Evolutionary conservation across 2,113 vertebrate species (phyloP), one percentile per base, ranked within the genome.

Genomic region (Paramisgurnus dabryanus): DNA sequence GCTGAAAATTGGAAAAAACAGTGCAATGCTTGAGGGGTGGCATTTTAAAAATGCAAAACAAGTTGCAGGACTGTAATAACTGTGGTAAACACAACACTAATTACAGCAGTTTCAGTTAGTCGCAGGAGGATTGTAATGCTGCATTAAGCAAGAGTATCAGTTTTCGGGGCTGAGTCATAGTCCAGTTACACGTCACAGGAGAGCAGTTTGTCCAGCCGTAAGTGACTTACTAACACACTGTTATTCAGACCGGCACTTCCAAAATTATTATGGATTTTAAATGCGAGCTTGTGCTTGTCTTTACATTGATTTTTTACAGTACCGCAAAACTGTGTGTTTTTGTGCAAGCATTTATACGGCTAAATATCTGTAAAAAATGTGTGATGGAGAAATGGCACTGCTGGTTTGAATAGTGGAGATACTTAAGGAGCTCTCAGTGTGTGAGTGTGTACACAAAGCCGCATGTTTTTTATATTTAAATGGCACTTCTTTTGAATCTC

Each of bases 201-300:
- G 11, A 41, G 50, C 53, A 73, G 39, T 58, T 34, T 34, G 53
- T 40, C 53, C 34, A 73, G n/a, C n/a, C 9, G 13, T 18, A 72
- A 60, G 43, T 73, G 55, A 57, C 13, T 73, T n/a, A 11, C 15
- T 74, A 18, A 47, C 45, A 74, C 9, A 4, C n/a, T 53, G 50
- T 53, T 12, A 53, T 13, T 53, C 50, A 15, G 50, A 27, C 6
- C n/a, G 45, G 4, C 5, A 1, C 13, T 50, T n/a, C 3, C 6
- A 65, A 15, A 50, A 34, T 65, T 6, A 76, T 76, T 39, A 40
- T 74, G 7, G 57, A 74, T 74, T 76, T 76, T 63, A 40, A n/a
- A 65, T 50, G 60, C 27, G 0, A 39, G 6, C 60, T 8, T 76
- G 27, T 64, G 58, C 22, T 63, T 65, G 45, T 47, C 11, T 74